Percentiles rank a stretch among this genome's conserved stretches.
Conservation (phyloP, 2,797 vertebrate genomes). For the Threskiornis aethiopicus region DNA sequence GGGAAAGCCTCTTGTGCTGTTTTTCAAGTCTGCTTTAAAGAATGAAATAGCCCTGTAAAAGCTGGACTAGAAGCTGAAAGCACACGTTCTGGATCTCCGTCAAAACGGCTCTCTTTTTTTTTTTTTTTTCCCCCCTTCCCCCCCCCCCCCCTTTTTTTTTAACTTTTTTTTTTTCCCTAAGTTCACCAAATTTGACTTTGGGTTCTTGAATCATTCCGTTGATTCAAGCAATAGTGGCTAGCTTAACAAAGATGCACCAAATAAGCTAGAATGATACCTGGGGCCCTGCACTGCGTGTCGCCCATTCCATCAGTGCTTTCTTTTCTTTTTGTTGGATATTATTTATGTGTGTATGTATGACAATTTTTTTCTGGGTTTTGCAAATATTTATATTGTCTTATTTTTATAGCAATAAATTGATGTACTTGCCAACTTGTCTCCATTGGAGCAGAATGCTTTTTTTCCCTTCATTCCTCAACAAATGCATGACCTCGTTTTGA, state of each 20-base stretch:
- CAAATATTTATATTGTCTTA: neutral
- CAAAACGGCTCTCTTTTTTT: conserved; percentile 47
- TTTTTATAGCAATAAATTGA: neutral
- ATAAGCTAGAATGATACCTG: neutral
- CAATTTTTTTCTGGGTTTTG: neutral
- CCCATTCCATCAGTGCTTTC: conserved; percentile 64
- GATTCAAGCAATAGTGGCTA: conserved; percentile 71
- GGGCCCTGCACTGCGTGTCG: conserved; percentile 37
- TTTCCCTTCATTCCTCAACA: neutral
- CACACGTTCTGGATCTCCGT: conserved; percentile 77
- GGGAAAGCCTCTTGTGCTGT: neutral
- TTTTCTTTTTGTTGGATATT: neutral
- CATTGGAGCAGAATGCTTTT: neutral
- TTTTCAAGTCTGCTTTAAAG: neutral
- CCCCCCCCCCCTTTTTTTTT: neutral
- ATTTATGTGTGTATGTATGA: neutral
- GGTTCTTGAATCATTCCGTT: conserved; percentile 70
- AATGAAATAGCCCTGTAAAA: neutral
- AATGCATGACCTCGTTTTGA: neutral
- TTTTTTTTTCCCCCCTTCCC: too few species aligned
- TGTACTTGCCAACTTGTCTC: conserved; percentile 67
- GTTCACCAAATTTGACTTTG: conserved; percentile 59
- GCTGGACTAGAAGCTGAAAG: neutral
- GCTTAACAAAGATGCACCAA: neutral
- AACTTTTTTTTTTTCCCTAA: neutral